Conservation (phyloP, 1,140 invertebrate species). For the Dendrolimus punctatus region DNA sequence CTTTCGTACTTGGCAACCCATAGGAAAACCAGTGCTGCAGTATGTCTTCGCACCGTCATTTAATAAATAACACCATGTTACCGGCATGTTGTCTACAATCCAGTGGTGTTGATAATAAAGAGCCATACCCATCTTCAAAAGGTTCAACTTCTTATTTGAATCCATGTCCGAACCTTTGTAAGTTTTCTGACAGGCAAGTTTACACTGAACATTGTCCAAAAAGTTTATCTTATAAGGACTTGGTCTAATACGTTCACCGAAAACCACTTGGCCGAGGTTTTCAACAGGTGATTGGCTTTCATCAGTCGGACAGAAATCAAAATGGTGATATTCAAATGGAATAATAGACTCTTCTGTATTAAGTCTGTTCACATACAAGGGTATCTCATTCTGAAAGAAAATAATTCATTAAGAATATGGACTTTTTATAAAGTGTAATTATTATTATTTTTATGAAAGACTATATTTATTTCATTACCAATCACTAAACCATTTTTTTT, state of each 20-base stretch:
- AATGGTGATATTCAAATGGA: conserved; percentile 98
- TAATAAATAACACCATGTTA: conserved; percentile 93
- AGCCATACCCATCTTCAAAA: conserved; percentile 92
- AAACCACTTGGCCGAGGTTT: conserved; percentile 98
- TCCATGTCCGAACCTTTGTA: conserved; percentile 80
- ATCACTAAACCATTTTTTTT: too few relatives aligned
- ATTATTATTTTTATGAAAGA: too few relatives aligned
- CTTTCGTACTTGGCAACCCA: conserved; percentile 90
- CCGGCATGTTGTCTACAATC: conserved; percentile 99
- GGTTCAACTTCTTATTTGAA: conserved; percentile 81
- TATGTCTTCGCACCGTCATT: conserved; percentile 82
- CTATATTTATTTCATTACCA: too few relatives aligned
- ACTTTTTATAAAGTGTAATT: too few relatives aligned
- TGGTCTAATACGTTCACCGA: conserved; percentile 96
- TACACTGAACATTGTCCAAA: conserved; percentile 82
- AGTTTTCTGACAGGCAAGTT: conserved; percentile 78
- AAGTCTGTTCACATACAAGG: conserved; percentile 94
- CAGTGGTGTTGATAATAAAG: conserved; percentile 99
- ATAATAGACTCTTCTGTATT: conserved; percentile 97
- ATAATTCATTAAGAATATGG: too few relatives aligned
- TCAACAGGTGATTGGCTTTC: conserved; percentile 91
- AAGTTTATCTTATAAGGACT: conserved; percentile 91
- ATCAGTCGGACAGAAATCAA: conserved; percentile 92
- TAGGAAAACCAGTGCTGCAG: conserved; percentile 96
- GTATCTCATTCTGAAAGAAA: conserved; percentile 82